Conservation (phyloP, 2,888 invertebrate genomes). For the Terebella lapidaria region DNA sequence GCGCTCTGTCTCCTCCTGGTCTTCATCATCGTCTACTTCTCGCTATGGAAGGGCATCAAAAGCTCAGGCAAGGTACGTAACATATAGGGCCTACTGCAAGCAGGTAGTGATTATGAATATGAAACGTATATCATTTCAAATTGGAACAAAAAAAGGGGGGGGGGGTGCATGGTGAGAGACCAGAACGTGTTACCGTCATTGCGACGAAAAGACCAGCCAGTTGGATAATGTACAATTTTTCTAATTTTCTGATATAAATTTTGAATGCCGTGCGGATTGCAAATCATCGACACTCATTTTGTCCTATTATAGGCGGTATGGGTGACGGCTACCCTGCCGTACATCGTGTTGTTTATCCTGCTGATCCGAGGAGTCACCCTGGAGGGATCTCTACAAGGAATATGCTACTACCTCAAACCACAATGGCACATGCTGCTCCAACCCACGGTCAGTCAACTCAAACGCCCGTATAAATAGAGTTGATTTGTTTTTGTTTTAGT, state of each 20-base stretch:
- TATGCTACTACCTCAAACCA: conserved; percentile 81
- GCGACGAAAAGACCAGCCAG: no score
- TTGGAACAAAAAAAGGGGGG: no score
- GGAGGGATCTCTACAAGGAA: conserved; percentile 79
- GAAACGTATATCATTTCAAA: no score
- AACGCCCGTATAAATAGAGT: background rate
- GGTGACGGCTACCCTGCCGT: conserved; percentile 91
- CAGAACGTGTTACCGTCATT: no score
- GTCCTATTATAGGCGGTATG: conserved; percentile 72
- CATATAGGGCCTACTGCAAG: no score
- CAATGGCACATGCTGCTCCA: conserved; percentile 75
- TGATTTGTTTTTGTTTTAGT: no score
- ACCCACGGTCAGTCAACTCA: conserved; percentile 62
- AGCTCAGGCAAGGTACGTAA: conserved; percentile 52
- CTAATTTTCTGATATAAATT: no score
- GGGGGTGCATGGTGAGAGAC: no score
- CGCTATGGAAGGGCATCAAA: conserved; percentile 54
- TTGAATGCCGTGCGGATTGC: no score
- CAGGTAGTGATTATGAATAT: no score
- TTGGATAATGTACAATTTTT: no score
- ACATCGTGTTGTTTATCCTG: conserved; percentile 81
- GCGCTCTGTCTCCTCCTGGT: conserved; percentile 47
- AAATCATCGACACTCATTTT: no score
- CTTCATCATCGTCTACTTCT: conserved; percentile 52
- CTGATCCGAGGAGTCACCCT: conserved; percentile 76